Evolutionary conservation across 2,888 invertebrate species (phyloP).

Genomic region (Elmis aenea): DNA sequence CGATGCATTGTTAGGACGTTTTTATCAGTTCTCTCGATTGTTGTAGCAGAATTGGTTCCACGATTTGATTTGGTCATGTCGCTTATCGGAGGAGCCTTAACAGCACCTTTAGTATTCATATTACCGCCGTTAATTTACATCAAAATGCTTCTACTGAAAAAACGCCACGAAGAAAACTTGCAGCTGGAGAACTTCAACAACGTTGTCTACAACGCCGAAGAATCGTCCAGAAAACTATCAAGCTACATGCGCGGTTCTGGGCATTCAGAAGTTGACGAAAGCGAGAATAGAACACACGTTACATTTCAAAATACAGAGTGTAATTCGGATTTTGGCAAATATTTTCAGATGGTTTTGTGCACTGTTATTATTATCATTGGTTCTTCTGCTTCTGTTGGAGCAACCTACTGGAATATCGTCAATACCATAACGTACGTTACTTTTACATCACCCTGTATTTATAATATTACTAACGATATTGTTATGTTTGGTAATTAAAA

Average conservation of each 20-base stretch:
- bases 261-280: conserved; percentile 2
- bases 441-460: conserved; percentile 69
- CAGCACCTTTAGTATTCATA: conserved; percentile 78
- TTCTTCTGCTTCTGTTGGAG: conserved; percentile 57
- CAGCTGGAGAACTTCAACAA: conserved; percentile 29
- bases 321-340: too few relatives aligned
- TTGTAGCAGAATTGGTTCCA: conserved; percentile 77
- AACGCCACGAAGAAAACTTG: conserved; percentile 32
- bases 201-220: conserved; percentile 16
- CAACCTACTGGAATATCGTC: conserved; percentile 67
- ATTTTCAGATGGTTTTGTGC: conserved; percentile 37
- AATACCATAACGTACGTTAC: conserved; percentile 59
- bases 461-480: conserved; percentile 58
- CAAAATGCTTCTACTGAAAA: conserved; percentile 56
- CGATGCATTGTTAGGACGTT: conserved; percentile 67
- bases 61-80: conserved; percentile 83
- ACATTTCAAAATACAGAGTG: conserved; percentile 28
- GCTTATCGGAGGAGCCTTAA: conserved; percentile 77
- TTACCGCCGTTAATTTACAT: conserved; percentile 78
- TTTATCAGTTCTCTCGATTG: conserved; percentile 64
- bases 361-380: conserved; percentile 59
- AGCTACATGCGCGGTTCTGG: too few relatives aligned
- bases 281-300: conserved; percentile 1
- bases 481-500: too few relatives aligned
- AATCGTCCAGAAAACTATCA: too few relatives aligned